Conservation (phyloP, 2,113 vertebrate species). For the Lutjanus erythropterus region DNA sequence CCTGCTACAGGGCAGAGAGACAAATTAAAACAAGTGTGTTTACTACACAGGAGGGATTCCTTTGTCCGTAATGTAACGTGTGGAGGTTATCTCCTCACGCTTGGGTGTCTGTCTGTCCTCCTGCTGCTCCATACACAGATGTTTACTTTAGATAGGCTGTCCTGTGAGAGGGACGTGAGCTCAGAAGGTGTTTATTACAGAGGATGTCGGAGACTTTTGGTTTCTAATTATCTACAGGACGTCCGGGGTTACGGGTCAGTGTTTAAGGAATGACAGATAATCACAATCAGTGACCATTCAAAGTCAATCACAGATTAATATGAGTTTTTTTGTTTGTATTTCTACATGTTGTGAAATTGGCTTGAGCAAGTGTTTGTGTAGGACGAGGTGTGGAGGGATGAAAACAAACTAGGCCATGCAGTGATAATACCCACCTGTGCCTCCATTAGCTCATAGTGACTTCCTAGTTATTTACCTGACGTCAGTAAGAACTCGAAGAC, state of each 20-base stretch:
- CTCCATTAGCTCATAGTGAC: conserved; percentile 3
- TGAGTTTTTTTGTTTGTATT: not conserved
- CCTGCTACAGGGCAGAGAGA: not conserved
- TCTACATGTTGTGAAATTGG: not conserved
- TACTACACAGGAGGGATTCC: conserved; percentile 9
- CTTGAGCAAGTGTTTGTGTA: too few relatives aligned
- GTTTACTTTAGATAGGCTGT: conserved; percentile 71
- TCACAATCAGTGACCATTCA: not conserved
- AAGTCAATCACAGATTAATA: not conserved
- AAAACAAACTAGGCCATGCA: not conserved
- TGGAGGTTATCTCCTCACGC: conserved; percentile 45
- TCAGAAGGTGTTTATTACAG: conserved; percentile 47
- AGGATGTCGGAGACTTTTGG: conserved; percentile 51
- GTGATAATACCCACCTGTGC: conserved; percentile 30
- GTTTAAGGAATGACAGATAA: conserved; percentile 26
- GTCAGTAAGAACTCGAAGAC: conserved; percentile 41
- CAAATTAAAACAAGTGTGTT: conserved; percentile 12
- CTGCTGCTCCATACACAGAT: conserved; percentile 39
- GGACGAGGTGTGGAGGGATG: not conserved
- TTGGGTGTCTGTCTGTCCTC: conserved; percentile 23
- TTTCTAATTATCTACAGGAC: conserved; percentile 56
- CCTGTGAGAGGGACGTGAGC: conserved; percentile 31
- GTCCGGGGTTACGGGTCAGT: conserved; percentile 43
- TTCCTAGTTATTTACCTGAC: conserved; percentile 50
- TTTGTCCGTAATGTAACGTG: conserved; percentile 24